Evolutionary conservation across 2,888 invertebrate species (phyloP).

Genomic region (Plebejus anna): DNA sequence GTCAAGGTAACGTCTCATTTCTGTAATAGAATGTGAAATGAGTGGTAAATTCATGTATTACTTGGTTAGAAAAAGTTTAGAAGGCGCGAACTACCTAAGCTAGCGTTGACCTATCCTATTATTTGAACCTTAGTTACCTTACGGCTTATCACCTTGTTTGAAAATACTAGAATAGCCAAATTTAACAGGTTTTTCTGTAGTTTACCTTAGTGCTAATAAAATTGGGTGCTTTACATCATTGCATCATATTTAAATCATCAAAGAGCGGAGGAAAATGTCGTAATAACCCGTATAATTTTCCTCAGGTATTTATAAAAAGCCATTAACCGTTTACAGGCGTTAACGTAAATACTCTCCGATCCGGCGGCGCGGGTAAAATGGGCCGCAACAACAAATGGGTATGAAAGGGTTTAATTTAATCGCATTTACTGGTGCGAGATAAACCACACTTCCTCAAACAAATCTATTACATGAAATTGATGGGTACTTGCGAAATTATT

Average conservation of each 20-base stretch:
- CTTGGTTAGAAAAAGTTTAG: not conserved
- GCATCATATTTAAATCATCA: not conserved
- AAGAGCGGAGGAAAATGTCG: not conserved
- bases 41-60: not conserved
- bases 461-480: constrained; percentile 12
- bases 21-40: not conserved
- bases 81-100: too few relatives aligned
- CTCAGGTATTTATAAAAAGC: not conserved
- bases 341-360: constrained; percentile 35
- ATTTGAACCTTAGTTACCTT: too few relatives aligned
- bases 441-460: constrained; percentile 27
- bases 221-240: too few relatives aligned
- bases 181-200: too few relatives aligned
- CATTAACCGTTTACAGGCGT: constrained; percentile 16
- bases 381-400: constrained; percentile 42
- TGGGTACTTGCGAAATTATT: constrained; percentile 15
- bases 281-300: not conserved
- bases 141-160: too few relatives aligned
- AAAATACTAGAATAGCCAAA: too few relatives aligned
- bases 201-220: too few relatives aligned
- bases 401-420: constrained; percentile 30
- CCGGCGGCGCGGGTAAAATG: constrained; percentile 39
- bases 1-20: constrained; percentile 8
- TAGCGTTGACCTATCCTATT: too few relatives aligned
- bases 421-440: constrained; percentile 15